Conservation (phyloP, 2,888 invertebrate species). For the Epirrhoe tristata region DNA sequence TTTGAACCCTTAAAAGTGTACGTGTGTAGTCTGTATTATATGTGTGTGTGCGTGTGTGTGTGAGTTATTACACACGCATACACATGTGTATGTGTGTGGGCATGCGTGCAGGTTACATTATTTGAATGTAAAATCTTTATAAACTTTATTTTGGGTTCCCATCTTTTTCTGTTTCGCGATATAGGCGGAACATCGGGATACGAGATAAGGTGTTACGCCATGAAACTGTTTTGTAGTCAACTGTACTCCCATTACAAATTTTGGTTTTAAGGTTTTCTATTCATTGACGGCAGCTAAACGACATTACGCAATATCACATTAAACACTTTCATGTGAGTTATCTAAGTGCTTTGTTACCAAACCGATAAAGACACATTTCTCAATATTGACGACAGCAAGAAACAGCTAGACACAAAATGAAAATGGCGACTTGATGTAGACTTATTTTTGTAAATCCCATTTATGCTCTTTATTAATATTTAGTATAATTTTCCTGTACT, state of each 20-base stretch:
- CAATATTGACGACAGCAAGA: neutral
- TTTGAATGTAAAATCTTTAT: slow-evolving; percentile 11
- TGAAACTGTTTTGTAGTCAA: neutral
- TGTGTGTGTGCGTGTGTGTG: no score
- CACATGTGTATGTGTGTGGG: no score
- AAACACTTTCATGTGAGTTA: slow-evolving; percentile 72
- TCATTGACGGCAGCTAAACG: slow-evolving; percentile 38
- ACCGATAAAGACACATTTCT: slow-evolving; percentile 47
- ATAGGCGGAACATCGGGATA: neutral
- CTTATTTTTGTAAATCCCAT: neutral
- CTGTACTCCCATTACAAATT: slow-evolving; percentile 19
- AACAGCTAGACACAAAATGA: no score
- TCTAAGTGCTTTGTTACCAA: slow-evolving; percentile 68
- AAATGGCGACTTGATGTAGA: no score
- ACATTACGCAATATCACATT: slow-evolving; percentile 68
- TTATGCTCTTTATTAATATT: no score
- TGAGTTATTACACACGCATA: no score
- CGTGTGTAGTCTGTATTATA: no score
- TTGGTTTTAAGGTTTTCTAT: slow-evolving; percentile 26
- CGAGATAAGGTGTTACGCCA: neutral
- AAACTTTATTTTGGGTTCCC: neutral
- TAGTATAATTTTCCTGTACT: no score
- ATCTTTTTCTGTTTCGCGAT: neutral
- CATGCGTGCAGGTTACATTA: slow-evolving; percentile 23
- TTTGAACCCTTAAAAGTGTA: no score